Percentiles rank a stretch among this genome's conserved stretches.
These are phyloP conservation scores for Eudorcas thomsonii DNA, from an alignment of 2,113 vertebrate species.

Conservation along the genomic window DNA sequence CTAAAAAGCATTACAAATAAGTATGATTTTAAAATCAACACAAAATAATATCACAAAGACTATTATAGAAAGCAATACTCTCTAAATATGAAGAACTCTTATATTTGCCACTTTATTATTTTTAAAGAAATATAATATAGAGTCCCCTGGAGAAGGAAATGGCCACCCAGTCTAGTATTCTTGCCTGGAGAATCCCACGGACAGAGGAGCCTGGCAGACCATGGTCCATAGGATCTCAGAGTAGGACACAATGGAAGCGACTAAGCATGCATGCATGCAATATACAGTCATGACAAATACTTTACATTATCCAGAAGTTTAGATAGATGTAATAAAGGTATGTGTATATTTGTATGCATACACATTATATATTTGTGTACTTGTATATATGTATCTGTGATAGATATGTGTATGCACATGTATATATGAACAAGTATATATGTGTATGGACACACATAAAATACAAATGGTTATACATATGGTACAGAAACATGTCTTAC, in stretches of 20 bases:
- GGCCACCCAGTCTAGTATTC: background rate
- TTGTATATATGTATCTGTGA: background rate
- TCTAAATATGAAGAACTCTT: background rate
- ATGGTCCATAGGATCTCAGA: background rate
- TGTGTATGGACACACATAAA: background rate
- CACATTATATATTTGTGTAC: background rate
- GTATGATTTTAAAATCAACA: background rate
- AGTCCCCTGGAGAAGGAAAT: background rate
- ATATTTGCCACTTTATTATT: background rate
- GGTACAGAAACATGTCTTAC: background rate
- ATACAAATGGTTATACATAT: background rate
- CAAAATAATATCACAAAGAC: background rate
- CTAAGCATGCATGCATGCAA: background rate
- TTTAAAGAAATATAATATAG: background rate
- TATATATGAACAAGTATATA: background rate
- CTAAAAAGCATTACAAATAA: background rate
- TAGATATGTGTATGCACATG: background rate
- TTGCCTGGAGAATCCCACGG: background rate
- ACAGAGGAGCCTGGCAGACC: background rate
- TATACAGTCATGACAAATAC: background rate
- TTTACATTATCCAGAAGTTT: background rate
- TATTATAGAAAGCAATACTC: background rate
- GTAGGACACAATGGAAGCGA: fast-evolving
- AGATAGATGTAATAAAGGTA: background rate
- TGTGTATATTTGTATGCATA: background rate